Conservation (phyloP, 2,113 vertebrate species). For the Psilopogon haemacephalus region DNA sequence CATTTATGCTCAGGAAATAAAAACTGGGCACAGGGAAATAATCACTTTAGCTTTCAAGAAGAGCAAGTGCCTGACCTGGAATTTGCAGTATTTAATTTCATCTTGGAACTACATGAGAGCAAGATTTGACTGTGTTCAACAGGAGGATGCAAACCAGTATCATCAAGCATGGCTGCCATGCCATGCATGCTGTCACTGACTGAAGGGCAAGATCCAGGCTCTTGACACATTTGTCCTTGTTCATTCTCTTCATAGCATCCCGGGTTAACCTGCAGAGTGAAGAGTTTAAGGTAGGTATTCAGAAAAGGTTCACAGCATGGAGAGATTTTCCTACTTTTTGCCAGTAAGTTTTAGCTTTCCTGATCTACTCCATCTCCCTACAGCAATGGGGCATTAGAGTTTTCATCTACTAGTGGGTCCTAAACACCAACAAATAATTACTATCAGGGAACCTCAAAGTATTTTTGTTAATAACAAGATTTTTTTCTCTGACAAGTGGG, state of each 20-base stretch:
- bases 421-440: neutral
- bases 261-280: neutral
- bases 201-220: neutral
- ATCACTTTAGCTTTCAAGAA: constrained; percentile 30
- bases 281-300: neutral
- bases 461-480: neutral
- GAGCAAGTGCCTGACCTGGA: neutral
- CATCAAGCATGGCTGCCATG: fast-evolving
- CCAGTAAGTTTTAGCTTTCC: neutral
- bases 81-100: constrained; percentile 9
- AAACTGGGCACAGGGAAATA: neutral
- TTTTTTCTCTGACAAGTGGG: fast-evolving
- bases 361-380: neutral
- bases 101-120: neutral
- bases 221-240: neutral
- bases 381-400: neutral
- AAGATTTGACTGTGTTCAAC: neutral
- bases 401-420: neutral
- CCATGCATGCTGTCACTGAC: fast-evolving
- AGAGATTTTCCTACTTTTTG: neutral
- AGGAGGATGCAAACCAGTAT: neutral
- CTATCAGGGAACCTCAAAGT: neutral
- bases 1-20: constrained; percentile 27
- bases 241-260: neutral
- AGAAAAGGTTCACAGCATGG: fast-evolving